These are phyloP conservation scores for Microcebus tavaratra DNA, from an alignment of 2,113 vertebrate species.

Conservation along the genomic window DNA sequence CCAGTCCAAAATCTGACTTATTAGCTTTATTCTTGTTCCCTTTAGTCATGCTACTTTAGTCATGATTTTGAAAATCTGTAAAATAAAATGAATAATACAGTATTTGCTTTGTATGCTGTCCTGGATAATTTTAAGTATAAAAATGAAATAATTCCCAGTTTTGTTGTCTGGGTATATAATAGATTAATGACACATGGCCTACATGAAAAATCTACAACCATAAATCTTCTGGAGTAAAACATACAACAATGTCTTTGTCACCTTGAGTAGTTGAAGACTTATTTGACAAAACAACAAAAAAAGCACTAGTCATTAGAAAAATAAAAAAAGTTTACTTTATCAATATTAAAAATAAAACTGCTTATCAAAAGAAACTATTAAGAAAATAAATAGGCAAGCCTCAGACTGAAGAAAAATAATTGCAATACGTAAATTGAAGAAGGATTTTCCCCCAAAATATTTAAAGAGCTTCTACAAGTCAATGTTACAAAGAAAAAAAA, in stretches of 20 bases:
- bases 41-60: too few relatives aligned
- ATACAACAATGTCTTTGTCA: background rate
- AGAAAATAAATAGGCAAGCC: background rate
- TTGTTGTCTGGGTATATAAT: background rate
- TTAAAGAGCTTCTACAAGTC: background rate
- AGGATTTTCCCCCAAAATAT: background rate
- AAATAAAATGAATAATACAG: background rate
- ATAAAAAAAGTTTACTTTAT: background rate
- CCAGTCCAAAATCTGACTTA: background rate
- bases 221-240: background rate
- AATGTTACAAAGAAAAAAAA: background rate
- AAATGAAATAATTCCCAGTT: background rate
- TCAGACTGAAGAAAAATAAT: background rate
- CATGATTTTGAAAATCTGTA: background rate
- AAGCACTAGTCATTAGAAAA: background rate
- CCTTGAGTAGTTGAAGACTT: background rate
- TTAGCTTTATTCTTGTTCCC: background rate
- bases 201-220: too few relatives aligned
- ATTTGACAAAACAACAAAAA: background rate
- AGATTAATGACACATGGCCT: too few relatives aligned
- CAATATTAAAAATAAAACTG: background rate
- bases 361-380: background rate
- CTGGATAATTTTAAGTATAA: background rate
- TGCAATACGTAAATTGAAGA: background rate
- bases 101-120: background rate